Evolutionary conservation across 30 jellyfish, hydroid and myxozoan genomes (phyloP).

Genomic region (Nemopilema nomurai): DNA sequence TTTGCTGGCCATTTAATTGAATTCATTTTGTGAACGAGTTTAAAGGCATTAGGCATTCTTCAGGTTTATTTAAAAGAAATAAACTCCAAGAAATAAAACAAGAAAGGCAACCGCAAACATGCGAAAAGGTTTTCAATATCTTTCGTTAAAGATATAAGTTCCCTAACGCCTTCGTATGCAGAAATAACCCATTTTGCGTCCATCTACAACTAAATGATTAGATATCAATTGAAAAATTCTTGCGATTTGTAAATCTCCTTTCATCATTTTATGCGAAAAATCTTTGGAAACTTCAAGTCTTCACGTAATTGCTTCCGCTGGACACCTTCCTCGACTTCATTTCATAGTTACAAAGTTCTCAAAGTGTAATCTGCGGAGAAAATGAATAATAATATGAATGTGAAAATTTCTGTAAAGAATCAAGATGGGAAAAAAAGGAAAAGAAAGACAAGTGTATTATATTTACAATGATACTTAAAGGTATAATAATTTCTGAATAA

Average conservation of each 20-base stretch:
- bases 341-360: slow-evolving; percentile 27
- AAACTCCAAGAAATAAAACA: no score
- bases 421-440: background rate
- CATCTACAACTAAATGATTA: background rate
- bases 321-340: background rate
- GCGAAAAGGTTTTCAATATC: background rate
- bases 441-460: background rate
- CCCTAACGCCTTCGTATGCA: no score
- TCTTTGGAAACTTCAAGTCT: background rate
- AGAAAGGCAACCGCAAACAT: background rate
- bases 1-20: no score
- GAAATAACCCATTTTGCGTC: background rate
- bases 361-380: slow-evolving; percentile 40
- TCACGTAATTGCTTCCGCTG: background rate
- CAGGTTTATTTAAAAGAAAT: no score
- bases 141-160: background rate
- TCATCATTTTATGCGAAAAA: background rate
- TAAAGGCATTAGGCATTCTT: no score
- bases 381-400: background rate
- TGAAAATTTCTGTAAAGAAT: background rate
- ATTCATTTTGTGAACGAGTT: no score
- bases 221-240: background rate
- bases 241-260: background rate
- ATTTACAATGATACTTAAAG: no score
- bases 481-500: no score